These are phyloP conservation scores for Thysanoteuthis rhombus DNA, from an alignment of 2,888 invertebrate genomes.

Conservation along the genomic window DNA sequence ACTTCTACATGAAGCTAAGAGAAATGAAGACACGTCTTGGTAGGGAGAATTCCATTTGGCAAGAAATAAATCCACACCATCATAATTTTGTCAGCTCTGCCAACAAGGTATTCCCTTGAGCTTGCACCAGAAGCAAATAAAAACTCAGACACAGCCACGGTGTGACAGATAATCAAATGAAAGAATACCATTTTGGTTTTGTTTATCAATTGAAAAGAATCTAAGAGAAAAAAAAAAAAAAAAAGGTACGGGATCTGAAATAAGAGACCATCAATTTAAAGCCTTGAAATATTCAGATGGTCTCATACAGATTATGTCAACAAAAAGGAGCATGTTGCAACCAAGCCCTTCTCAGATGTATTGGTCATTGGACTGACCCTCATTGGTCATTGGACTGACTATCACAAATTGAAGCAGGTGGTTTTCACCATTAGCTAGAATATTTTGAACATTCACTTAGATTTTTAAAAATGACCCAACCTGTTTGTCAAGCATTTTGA, in stretches of 20 bases:
- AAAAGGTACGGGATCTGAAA: not conserved
- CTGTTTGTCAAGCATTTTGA: too few species aligned
- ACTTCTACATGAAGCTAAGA: not conserved
- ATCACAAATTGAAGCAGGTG: too few species aligned
- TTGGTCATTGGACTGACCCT: too few species aligned
- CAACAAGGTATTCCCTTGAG: not conserved
- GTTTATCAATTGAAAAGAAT: not conserved
- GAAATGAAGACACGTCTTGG: not conserved
- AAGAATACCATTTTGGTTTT: not conserved
- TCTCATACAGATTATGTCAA: not conserved
- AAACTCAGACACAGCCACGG: not conserved
- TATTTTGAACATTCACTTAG: too few species aligned
- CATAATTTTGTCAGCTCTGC: not conserved
- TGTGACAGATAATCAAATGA: not conserved
- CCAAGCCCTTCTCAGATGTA: too few species aligned
- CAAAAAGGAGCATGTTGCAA: too few species aligned
- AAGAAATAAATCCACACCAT: not conserved
- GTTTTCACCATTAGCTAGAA: too few species aligned
- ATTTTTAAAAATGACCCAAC: too few species aligned
- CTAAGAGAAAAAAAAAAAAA: not conserved
- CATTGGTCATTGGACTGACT: too few species aligned
- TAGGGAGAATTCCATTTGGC: not conserved
- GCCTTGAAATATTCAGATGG: not conserved
- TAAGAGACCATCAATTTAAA: not conserved
- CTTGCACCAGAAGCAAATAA: not conserved